Evolutionary conservation across 2,888 invertebrate genomes (phyloP), one percentile per base, ranked within the genome.

Genomic region (Conus canariensis): DNA sequence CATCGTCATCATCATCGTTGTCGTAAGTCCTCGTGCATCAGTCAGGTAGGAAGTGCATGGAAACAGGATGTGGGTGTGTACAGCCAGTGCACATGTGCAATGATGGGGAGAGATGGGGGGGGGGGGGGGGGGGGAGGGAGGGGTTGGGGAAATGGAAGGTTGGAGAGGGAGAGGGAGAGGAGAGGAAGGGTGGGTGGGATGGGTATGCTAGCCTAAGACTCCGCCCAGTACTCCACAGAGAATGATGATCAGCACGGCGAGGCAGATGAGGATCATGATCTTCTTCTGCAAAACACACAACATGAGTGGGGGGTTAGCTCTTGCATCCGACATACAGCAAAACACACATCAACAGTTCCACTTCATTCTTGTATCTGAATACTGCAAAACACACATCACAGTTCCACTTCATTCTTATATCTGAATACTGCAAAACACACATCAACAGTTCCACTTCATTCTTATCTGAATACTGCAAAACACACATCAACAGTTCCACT

Each of bases 211-310:
- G 59, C 93, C 93, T 86, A 95, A 97, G 96, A 97, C 97, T 95
- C 97, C 97, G 95, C 98, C 98, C 96, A 98, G 97, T 96, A 97
- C 97, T 94, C 97, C 97, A 94, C 97, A 97, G 93, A 97, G 96
- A 96, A 98, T 97, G 96, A 98, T 97, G 96, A 98, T 97, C 96
- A 98, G 97, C 96, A 98, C 97, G 96, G 98, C 97, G 96, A 98
- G 97, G 97, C 98, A 98, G 97, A 98, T 97, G 97, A 98, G 97
- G 97, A 98, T 98, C 98, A 98, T 98, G 96, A 98, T 98, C 97
- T 98, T 98, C 98, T 98, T 98, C 98, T 98, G 97, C 97, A 97
- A 96, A 89, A 70, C 8, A 64, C 64, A 64, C 64, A 64, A 45
- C 3, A 4, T 3, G 45, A 45, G 45, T 1, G 45, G 45, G 45